Base-by-base conservation (phyloP, 2,113 vertebrate species). In the Pseudolaguvia tuberculata region DNA sequence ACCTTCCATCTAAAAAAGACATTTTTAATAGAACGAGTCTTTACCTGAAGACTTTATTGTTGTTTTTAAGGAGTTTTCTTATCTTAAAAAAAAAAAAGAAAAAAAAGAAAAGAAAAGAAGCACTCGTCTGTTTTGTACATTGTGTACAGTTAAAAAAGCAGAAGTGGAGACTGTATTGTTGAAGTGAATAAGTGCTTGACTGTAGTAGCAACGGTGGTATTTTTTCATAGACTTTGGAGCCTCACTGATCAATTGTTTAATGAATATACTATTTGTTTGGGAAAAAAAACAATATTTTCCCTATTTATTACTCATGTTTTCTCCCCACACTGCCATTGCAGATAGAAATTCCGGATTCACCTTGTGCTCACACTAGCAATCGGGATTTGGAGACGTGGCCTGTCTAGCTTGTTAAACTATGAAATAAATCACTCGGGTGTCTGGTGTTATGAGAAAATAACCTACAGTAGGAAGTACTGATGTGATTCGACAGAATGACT, bases 261-360 rank as follows among this genome's bases (percentile, higher is more conserved):
- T 83, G 21, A 59, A 80, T 84, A 72, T 76, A 80, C 81, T 73
- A 78, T 80, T 75, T 77, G 58, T 70, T 86, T 87, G 87, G 85
- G 77, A 78, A 83, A 87, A 85, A 85, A 83, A 83, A 3, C 31
- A 87, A 83, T 84, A 83, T 85, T 83, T 81, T 84, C 88, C 86
- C 86, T 91, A 89, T 91, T 91, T 91, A 91, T 91, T 90, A 86
- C 89, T 84, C 85, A 80, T 86, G 67, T 79, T 86, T 86, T 75
- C 7, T 8, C 39, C 39, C 63, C 79, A 81, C 79, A 75, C 75
- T 85, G 77, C 80, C 85, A 80, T 81, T 79, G 80, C 84, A 85
- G 70, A 70, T 73, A 80, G 9, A 55, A 48, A 72, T 66, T 58
- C 29, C 50, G 59, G 72, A 81, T 83, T 79, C 80, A 81, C 31